Percentiles rank a stretch among this genome's conserved stretches.
Evolutionary conservation across 1,140 invertebrate genomes (phyloP).

Genomic region (Gonioctena quinquepunctata): DNA sequence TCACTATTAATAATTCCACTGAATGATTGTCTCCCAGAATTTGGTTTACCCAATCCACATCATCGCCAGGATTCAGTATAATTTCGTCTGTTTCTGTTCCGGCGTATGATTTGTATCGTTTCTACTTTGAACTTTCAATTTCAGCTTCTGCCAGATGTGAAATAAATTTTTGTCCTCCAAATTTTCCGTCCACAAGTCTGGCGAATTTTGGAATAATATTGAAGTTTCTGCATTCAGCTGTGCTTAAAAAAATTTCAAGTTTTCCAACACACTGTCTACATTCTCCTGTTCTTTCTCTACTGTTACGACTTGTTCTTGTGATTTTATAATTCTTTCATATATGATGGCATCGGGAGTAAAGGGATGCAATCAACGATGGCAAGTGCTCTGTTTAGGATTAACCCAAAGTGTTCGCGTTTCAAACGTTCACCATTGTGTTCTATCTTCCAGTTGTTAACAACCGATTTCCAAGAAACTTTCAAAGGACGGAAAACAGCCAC

Average conservation of each 20-base stretch:
- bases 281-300: not conserved
- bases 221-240: not conserved
- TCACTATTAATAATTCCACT: not conserved
- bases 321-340: slow-evolving; percentile 1
- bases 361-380: slow-evolving; percentile 20
- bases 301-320: not conserved
- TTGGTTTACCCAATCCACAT: not conserved
- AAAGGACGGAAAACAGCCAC: slow-evolving; percentile 22
- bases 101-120: not conserved
- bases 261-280: not conserved
- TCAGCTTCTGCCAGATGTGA: not conserved
- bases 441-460: slow-evolving; percentile 7
- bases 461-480: slow-evolving; percentile 19
- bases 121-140: not conserved
- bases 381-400: not conserved
- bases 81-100: not conserved
- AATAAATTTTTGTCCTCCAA: not conserved
- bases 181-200: not conserved
- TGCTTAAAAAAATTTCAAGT: not conserved
- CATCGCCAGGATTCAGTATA: not conserved
- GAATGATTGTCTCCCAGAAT: not conserved
- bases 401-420: not conserved
- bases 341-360: slow-evolving; percentile 26
- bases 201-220: not conserved
- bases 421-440: not conserved